Evolutionary conservation across 2,888 invertebrate genomes (phyloP).

Genomic region (Lycia hirtaria): DNA sequence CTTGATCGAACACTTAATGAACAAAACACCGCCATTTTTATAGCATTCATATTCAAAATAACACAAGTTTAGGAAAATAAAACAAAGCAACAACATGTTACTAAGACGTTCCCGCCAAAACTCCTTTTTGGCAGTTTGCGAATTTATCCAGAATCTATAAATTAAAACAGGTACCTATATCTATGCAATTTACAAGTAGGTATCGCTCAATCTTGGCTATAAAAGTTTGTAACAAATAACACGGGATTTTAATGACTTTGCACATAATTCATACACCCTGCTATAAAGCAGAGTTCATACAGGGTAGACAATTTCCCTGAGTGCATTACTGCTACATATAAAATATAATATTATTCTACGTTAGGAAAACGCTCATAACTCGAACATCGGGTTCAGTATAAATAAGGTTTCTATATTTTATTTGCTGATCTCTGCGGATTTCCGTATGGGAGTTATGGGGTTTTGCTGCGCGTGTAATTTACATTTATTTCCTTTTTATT

Average conservation of each 20-base stretch:
- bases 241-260: background rate
- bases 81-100: too few relatives aligned
- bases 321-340: constrained; percentile 64
- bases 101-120: too few relatives aligned
- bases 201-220: too few relatives aligned
- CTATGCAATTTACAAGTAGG: too few relatives aligned
- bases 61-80: too few relatives aligned
- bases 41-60: too few relatives aligned
- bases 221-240: too few relatives aligned
- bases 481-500: constrained; percentile 41
- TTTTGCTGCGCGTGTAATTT: constrained; percentile 48
- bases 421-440: constrained; percentile 55
- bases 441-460: constrained; percentile 45
- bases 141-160: too few relatives aligned
- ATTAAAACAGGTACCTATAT: too few relatives aligned
- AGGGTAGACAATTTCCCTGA: constrained; percentile 65
- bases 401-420: constrained; percentile 62
- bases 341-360: constrained; percentile 55
- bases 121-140: too few relatives aligned
- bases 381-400: constrained; percentile 50
- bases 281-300: constrained; percentile 7
- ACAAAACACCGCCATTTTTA: too few relatives aligned
- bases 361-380: constrained; percentile 51
- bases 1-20: too few relatives aligned
- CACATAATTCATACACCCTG: background rate